Evolutionary conservation across 2,113 vertebrate genomes (phyloP), one percentile per base, ranked within the genome.

Genomic region (Lophochroa leadbeateri): DNA sequence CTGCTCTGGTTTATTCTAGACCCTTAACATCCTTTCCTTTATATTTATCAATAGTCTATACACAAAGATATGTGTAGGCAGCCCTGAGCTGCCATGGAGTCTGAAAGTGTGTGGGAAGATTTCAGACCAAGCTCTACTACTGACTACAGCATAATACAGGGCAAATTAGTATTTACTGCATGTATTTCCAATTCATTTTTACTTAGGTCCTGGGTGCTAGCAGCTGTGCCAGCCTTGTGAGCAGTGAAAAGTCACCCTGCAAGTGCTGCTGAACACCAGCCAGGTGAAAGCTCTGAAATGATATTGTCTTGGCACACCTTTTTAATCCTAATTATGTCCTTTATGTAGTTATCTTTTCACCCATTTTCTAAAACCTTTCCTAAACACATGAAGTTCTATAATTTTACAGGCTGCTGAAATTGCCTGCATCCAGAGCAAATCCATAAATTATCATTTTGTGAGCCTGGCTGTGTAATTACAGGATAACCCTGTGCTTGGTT

Each of bases 51-150:
- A 5, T 15, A 9, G 7, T 21, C 25, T n/a, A 4, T 16, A 20
- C 3, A 21, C 4, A 58, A 41, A 46, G 46, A 6, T 2, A 2
- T 1, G 15, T 3, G 25, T 6, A 35, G 69, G 43, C 58, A 43
- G 25, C 16, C 43, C 68, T 43, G 50, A 58, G 25, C 35, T 49
- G 12, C 50, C 28, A 57, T 1, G 13, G 60, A 68, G 39, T n/a
- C 52, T 2, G 1, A 6, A 9, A 6, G 14, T 1, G 1, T 20
- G 7, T 0, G 3, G 37, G 13, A 33, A 33, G 47, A 20, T 33
- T 43, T 23, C 41, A 33, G n/a, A 10, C 5, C 74, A 5, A 50
- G 63, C 17, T 57, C 23, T 28, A 0, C 17, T 12, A 2, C 39
- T 6, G 7, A 25, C 46, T 21, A 19, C 31, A 11, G 46, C 7